These are phyloP conservation scores for Xestobium rufovillosum DNA, from an alignment of 2,888 invertebrate genomes.

Conservation along the genomic window DNA sequence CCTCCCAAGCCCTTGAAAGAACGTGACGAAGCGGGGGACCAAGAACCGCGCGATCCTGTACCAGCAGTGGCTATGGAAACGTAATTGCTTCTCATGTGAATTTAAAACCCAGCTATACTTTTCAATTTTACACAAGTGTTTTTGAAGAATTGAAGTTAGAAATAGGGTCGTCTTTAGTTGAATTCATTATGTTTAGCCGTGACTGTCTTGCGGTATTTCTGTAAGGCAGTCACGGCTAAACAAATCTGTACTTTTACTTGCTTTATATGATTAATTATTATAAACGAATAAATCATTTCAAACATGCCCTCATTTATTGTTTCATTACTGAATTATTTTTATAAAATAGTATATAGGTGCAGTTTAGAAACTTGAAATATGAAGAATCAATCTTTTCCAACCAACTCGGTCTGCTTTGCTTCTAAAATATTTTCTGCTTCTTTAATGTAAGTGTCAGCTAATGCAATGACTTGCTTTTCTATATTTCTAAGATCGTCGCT, in stretches of 20 bases:
- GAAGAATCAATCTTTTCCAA: constrained; percentile 54
- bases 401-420: constrained; percentile 68
- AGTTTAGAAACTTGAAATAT: too few relatives aligned
- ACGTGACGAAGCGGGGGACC: constrained; percentile 39
- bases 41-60: constrained; percentile 42
- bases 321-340: too few relatives aligned
- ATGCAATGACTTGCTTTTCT: constrained; percentile 60
- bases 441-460: constrained; percentile 60
- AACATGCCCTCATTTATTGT: too few relatives aligned
- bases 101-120: not conserved
- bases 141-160: constrained; percentile 10
- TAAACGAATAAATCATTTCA: too few relatives aligned
- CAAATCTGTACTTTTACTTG: not conserved
- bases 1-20: constrained; percentile 28
- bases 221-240: constrained; percentile 31
- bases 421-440: constrained; percentile 60
- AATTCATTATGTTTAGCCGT: constrained; percentile 30
- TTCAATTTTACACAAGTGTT: too few relatives aligned
- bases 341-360: too few relatives aligned
- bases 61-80: constrained; percentile 48
- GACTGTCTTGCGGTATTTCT: constrained; percentile 30
- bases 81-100: constrained; percentile 33
- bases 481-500: constrained; percentile 61
- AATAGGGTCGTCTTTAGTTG: constrained; percentile 3
- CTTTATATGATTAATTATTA: too few relatives aligned